Evolutionary conservation across 1,140 invertebrate genomes (phyloP).

Genomic region (Steinernema khuongi): DNA sequence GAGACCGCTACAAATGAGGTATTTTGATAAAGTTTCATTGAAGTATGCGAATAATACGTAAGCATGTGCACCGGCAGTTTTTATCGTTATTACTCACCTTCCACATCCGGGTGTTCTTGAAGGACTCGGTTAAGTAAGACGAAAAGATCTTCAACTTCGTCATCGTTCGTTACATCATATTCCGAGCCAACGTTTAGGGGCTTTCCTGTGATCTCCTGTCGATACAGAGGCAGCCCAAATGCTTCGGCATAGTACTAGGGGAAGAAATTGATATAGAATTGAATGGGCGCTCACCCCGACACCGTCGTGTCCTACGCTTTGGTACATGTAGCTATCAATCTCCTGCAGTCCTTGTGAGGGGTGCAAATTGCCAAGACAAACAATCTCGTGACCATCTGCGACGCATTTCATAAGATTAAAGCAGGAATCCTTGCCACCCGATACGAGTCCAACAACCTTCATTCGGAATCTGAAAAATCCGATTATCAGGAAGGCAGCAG

Average conservation of each 20-base stretch:
- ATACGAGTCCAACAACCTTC: conserved; percentile 81
- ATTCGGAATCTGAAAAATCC: conserved; percentile 62
- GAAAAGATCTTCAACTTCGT: conserved; percentile 98
- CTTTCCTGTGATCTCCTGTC: conserved; percentile 71
- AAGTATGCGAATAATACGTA: conserved; percentile 28
- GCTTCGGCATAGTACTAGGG: conserved; percentile 75
- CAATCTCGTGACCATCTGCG: conserved; percentile 86
- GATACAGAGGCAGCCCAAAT: conserved; percentile 82
- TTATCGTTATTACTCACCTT: conserved; percentile 42
- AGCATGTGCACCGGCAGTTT: too few species aligned
- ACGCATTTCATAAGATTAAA: conserved; percentile 98
- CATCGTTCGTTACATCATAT: conserved; percentile 77
- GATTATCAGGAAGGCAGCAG: not conserved
- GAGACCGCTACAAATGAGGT: conserved; percentile 73
- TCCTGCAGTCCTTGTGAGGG: conserved; percentile 81
- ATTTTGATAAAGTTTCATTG: conserved; percentile 5
- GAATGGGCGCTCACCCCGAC: conserved; percentile 64
- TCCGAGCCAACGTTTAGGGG: conserved; percentile 69
- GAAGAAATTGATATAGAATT: conserved; percentile 17
- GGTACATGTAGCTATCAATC: conserved; percentile 98
- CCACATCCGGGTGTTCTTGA: conserved; percentile 62
- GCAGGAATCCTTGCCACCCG: conserved; percentile 97
- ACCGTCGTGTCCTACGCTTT: conserved; percentile 92
- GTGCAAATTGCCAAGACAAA: conserved; percentile 88
- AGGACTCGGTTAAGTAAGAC: conserved; percentile 76